phyloP scores from a whole-genome alignment of 2,113 vertebrate genomes.

The Uria aalge region DNA sequence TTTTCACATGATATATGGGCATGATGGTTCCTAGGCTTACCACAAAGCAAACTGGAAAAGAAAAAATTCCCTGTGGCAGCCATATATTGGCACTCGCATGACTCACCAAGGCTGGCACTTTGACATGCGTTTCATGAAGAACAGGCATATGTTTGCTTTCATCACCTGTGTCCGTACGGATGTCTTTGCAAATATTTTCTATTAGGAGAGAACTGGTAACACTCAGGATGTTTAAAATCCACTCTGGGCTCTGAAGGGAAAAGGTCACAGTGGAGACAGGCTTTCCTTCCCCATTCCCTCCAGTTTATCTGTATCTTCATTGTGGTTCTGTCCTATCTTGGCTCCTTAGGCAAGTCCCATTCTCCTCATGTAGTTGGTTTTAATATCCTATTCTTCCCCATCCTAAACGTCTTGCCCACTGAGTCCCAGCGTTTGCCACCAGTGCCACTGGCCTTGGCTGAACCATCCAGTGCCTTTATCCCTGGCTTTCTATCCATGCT shows the following conservation, averaged over 20 bases:
- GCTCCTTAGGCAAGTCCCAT: background rate
- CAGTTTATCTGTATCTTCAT: background rate
- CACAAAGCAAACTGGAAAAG: background rate
- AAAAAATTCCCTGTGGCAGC: background rate
- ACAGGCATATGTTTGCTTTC: background rate
- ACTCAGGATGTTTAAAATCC: background rate
- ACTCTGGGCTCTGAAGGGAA: background rate
- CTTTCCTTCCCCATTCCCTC: background rate
- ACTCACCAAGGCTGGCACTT: conserved; percentile 20
- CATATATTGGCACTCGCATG: background rate
- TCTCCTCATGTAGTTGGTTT: background rate
- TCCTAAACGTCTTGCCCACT: background rate
- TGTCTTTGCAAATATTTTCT: background rate
- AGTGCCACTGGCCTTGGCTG: background rate
- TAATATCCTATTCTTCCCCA: background rate
- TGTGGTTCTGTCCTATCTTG: background rate
- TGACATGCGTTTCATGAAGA: background rate
- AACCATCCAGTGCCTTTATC: background rate
- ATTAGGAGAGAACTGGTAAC: background rate
- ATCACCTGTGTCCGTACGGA: background rate
- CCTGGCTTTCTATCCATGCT: background rate
- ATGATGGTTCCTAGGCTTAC: background rate
- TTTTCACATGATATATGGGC: background rate
- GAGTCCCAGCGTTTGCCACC: background rate
- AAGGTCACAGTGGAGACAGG: background rate